phyloP scores from a whole-genome alignment of 2,888 invertebrate species.

The Congeria kusceri region DNA sequence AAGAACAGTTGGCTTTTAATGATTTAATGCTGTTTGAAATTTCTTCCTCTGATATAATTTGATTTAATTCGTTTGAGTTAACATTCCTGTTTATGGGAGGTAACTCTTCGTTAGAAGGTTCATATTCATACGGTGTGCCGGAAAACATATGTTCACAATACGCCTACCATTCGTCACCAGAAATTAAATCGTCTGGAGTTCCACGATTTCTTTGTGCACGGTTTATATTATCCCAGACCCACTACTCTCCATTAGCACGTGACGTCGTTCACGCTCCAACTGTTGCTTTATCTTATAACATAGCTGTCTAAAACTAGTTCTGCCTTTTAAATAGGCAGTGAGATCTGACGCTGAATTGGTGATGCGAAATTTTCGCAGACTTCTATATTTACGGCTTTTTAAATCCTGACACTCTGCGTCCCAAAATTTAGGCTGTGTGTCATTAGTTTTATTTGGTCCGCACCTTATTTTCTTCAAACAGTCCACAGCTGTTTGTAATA shows the following conservation, averaged over 20 bases:
- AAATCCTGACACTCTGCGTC: no score
- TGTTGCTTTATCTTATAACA: neutral
- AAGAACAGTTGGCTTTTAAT: neutral
- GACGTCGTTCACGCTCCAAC: no score
- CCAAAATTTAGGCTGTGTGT: no score
- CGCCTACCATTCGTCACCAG: neutral
- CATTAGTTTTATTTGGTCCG: neutral
- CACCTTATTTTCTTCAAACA: neutral
- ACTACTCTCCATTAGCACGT: slow-evolving; percentile 7
- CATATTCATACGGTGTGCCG: no score
- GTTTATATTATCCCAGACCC: slow-evolving; percentile 21
- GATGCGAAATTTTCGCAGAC: slow-evolving; percentile 1
- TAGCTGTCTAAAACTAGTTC: no score
- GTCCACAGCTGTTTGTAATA: neutral
- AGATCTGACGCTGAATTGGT: slow-evolving; percentile 1
- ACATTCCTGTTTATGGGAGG: no score
- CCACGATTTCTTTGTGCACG: neutral
- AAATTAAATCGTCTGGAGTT: no score
- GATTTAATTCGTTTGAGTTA: no score
- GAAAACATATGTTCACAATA: neutral
- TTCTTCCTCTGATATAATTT: slow-evolving; percentile 7
- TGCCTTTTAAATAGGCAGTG: neutral
- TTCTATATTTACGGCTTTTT: neutral
- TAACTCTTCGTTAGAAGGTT: no score
- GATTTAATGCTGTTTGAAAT: slow-evolving; percentile 1